phyloP scores from a whole-genome alignment of 2,888 invertebrate species.

The Erpobdella octoculata region DNA sequence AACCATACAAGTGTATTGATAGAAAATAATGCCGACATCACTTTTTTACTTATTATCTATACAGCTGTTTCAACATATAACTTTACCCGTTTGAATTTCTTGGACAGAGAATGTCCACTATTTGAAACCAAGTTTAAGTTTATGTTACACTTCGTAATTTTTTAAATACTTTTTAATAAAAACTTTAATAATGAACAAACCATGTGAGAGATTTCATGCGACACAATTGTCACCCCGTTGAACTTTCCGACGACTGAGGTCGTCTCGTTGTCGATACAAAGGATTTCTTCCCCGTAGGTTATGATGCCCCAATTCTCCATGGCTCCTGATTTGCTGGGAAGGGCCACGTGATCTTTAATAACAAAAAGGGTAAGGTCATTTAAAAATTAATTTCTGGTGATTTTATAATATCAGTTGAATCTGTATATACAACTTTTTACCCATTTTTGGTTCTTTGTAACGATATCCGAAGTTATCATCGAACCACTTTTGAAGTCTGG shows the following conservation, averaged over 20 bases:
- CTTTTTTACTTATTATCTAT: neutral
- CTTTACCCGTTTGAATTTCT: too few relatives aligned
- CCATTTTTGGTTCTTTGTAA: conserved; percentile 30
- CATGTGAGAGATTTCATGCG: conserved; percentile 33
- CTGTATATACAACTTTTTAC: neutral
- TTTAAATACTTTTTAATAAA: too few relatives aligned
- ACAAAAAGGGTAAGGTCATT: too few relatives aligned
- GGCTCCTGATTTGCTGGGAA: conserved; percentile 32
- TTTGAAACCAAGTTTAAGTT: too few relatives aligned
- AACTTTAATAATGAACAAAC: conserved; percentile 20
- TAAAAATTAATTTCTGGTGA: too few relatives aligned
- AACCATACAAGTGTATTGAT: neutral
- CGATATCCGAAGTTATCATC: conserved; percentile 19
- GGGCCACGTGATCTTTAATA: conserved; percentile 34
- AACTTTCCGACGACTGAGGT: neutral
- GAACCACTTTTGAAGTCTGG: conserved; percentile 25
- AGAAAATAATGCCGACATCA: neutral
- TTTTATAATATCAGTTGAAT: neutral
- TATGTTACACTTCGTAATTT: too few relatives aligned
- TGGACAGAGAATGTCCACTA: too few relatives aligned
- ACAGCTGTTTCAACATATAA: too few relatives aligned
- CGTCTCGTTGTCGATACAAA: conserved; percentile 18
- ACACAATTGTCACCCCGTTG: conserved; percentile 11
- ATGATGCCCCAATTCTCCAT: conserved; percentile 36
- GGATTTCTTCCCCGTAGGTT: conserved; percentile 27